phyloP scores from a whole-genome alignment of 2,113 vertebrate genomes.

The Apodemus sylvaticus region DNA sequence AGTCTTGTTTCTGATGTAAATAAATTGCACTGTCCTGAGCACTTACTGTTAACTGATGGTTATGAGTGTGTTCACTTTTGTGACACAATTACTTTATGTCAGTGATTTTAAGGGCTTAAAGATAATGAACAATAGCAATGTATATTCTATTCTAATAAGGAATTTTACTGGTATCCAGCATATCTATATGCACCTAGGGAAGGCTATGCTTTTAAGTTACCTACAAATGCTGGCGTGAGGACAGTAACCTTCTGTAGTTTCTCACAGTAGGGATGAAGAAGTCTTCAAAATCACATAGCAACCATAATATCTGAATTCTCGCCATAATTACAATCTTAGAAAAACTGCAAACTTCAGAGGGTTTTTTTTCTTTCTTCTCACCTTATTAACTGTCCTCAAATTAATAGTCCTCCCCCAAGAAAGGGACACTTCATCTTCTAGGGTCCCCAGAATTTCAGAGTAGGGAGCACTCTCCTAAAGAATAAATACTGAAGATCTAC shows the following conservation, averaged over 20 bases:
- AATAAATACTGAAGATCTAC: background rate
- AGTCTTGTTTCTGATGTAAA: constrained; percentile 21
- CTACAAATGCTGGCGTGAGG: background rate
- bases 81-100: constrained; percentile 42
- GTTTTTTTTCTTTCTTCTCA: background rate
- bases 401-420: background rate
- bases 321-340: background rate
- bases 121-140: constrained; percentile 7
- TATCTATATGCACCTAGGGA: background rate
- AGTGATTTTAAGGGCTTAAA: constrained; percentile 27
- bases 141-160: background rate
- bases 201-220: constrained; percentile 8
- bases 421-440: background rate
- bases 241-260: background rate
- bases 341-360: background rate
- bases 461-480: background rate
- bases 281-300: background rate
- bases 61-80: constrained; percentile 13
- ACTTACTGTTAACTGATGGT: constrained; percentile 19
- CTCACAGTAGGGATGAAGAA: background rate
- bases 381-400: background rate
- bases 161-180: background rate
- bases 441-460: background rate
- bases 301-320: constrained; percentile 31
- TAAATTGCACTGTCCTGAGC: constrained; percentile 3